Evolutionary conservation across 2,113 vertebrate genomes (phyloP), one percentile per base, ranked within the genome.

Genomic region (Nesoenas mayeri): DNA sequence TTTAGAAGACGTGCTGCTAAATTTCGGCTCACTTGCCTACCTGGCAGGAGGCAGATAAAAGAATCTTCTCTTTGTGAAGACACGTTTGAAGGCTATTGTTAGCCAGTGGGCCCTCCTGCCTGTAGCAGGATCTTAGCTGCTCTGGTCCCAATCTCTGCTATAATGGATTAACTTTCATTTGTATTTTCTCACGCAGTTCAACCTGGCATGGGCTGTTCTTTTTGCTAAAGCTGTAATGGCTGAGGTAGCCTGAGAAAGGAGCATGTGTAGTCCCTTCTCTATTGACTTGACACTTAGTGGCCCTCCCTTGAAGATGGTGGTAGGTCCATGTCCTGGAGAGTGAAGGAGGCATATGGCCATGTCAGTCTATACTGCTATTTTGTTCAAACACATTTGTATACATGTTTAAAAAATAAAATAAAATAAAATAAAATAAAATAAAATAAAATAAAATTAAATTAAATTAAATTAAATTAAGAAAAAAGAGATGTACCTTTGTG

Each of bases 21-120:
- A 74, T 83, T 90, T 94, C 82, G 72, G 16, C 88, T 95, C 31
- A 3, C 58, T 77, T 73, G 40, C 36, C 73, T 96, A 5, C 50
- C 72, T 83, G 67, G n/a, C 67, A 85, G 88, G 79, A 89, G 71
- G n/a, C 50, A 78, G 81, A 79, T 78, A 8, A 93, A 94, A 95
- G 88, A 90, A 53, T 9, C 29, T 57, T 82, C 24, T 83, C 48
- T 91, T 70, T 65, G 1, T 4, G 61, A 50, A 62, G 72, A 58
- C 11, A 17, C 29, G 32, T 91, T 74, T 77, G 81, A 95, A 94
- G 69, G 32, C 64, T 85, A 19, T 88, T 42, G 67, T 94, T 94
- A 83, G 29, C n/a, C 12, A 26, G 28, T 34, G 34, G 29, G 32
- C 29, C 64, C 56, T 91, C 79, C 60, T 4, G 4, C 57, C 28